Percentiles rank a stretch among this genome's conserved stretches.
Evolutionary conservation across 1,140 invertebrate species (phyloP).

Genomic region (Sitobion miscanthi): DNA sequence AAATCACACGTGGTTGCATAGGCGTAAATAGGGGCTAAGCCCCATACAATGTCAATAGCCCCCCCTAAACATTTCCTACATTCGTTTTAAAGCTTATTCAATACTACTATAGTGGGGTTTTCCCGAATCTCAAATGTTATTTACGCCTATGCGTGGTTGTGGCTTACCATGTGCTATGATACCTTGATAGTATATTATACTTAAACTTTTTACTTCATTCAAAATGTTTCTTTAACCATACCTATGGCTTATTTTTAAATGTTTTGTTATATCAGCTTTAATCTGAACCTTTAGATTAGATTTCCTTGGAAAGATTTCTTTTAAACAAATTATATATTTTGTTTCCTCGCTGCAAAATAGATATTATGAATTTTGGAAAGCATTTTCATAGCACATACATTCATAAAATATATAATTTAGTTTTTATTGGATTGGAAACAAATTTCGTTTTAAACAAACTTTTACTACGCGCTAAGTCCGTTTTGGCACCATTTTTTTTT

Average conservation of each 20-base stretch:
- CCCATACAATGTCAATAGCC: no score
- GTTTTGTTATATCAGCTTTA: background rate
- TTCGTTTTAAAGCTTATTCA: no score
- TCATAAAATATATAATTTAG: background rate
- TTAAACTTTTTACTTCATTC: background rate
- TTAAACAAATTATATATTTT: background rate
- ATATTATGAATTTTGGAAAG: background rate
- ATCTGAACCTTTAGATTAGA: background rate
- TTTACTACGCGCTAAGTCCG: background rate
- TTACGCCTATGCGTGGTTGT: background rate
- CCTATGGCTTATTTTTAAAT: background rate
- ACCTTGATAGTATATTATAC: background rate
- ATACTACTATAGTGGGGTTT: no score
- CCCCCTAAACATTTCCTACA: no score
- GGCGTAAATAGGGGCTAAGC: no score
- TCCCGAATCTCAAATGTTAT: no score
- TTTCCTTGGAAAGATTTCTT: no score
- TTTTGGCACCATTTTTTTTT: background rate
- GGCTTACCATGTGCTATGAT: background rate
- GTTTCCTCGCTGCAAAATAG: background rate
- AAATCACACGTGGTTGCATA: background rate
- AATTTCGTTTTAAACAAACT: conserved; percentile 11
- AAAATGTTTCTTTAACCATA: background rate
- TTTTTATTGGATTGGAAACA: background rate
- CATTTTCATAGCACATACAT: background rate